phyloP scores from a whole-genome alignment of 2,888 invertebrate genomes.

The Arenicola marina region DNA sequence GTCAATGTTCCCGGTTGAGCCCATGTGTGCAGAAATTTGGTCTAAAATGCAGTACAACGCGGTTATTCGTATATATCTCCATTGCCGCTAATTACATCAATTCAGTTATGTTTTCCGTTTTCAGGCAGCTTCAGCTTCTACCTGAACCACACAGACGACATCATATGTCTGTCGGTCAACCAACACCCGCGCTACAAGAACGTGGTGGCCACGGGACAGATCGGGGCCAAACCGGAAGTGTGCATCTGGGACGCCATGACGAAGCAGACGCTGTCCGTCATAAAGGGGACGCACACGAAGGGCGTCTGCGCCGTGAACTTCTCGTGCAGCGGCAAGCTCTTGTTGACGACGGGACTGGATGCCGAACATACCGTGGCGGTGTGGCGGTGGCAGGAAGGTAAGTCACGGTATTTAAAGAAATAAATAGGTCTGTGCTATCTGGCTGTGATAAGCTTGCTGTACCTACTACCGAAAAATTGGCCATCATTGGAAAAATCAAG shows the following conservation, averaged over 20 bases:
- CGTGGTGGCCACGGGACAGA: conserved; percentile 60
- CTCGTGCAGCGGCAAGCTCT: conserved; percentile 59
- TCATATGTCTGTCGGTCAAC: conserved; percentile 59
- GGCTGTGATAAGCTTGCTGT: too few relatives aligned
- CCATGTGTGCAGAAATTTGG: too few relatives aligned
- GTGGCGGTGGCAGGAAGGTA: conserved; percentile 62
- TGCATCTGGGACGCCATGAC: conserved; percentile 57
- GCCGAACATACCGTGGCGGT: conserved; percentile 53
- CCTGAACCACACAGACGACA: conserved; percentile 61
- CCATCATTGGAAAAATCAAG: too few relatives aligned
- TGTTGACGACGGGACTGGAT: conserved; percentile 58
- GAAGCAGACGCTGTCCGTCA: conserved; percentile 54
- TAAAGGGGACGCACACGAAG: conserved; percentile 39
- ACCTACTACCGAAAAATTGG: too few relatives aligned
- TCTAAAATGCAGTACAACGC: too few relatives aligned
- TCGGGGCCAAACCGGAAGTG: conserved; percentile 55
- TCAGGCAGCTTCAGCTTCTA: too few relatives aligned
- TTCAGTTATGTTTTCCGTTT: too few relatives aligned
- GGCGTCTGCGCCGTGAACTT: conserved; percentile 60
- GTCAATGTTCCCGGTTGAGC: too few relatives aligned
- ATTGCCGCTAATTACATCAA: too few relatives aligned
- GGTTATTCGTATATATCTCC: too few relatives aligned
- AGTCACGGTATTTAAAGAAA: neutral
- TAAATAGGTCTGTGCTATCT: neutral
- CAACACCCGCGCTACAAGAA: conserved; percentile 58